Evolutionary conservation across 2,797 vertebrate species (phyloP).

Genomic region (Crax fasciolata): DNA sequence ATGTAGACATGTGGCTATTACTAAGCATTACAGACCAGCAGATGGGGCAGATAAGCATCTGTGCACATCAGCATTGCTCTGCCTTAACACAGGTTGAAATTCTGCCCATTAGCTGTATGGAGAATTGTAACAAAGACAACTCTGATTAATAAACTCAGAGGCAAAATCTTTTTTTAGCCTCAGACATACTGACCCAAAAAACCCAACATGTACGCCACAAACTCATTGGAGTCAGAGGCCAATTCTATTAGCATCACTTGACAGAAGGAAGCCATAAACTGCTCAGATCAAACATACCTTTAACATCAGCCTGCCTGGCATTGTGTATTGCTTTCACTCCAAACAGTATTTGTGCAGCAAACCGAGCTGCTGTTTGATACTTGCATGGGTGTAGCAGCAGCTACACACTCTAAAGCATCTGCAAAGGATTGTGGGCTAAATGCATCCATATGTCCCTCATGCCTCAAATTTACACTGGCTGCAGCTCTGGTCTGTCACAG

Average conservation of each 20-base stretch:
- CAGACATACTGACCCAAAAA: conserved; percentile 7
- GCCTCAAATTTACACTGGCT: conserved; percentile 59
- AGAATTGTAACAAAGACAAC: not conserved
- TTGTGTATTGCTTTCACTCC: conserved; percentile 22
- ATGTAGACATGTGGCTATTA: not conserved
- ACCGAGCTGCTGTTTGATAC: conserved; percentile 31
- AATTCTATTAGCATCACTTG: conserved; percentile 51
- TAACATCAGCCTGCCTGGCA: conserved; percentile 15
- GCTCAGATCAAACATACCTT: conserved; percentile 31
- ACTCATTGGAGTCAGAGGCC: not conserved
- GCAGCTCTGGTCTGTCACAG: conserved; percentile 55
- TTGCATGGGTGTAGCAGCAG: conserved; percentile 55
- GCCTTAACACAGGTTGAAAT: not conserved
- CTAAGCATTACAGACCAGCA: not conserved
- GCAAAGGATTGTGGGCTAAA: conserved; percentile 76
- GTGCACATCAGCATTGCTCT: not conserved
- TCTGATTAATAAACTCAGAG: conserved; percentile 9
- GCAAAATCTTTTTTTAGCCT: conserved; percentile 10
- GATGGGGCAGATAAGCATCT: not conserved
- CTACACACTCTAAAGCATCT: conserved; percentile 62
- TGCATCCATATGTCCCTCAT: conserved; percentile 73
- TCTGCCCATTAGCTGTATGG: not conserved
- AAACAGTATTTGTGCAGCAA: conserved; percentile 27
- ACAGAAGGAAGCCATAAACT: conserved; percentile 64
- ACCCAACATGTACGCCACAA: not conserved